Conservation (phyloP, 92 coral and sea anemone genomes). For the Palythoa grandis region DNA sequence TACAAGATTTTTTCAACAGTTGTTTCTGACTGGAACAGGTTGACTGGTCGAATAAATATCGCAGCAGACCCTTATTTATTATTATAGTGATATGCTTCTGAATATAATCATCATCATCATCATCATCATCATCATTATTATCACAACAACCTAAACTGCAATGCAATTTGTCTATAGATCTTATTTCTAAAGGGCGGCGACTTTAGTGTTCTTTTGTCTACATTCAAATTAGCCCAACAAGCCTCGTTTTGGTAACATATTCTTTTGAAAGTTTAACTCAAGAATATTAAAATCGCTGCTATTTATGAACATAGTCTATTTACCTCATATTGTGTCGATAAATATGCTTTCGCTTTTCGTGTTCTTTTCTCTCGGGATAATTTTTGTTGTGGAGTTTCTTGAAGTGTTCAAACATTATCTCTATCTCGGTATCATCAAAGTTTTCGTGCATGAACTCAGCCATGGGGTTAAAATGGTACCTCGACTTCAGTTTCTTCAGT, state of each 20-base stretch:
- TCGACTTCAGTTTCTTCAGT: constrained; percentile 71
- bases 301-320: background rate
- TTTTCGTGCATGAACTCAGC: constrained; percentile 93
- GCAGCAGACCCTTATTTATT: background rate
- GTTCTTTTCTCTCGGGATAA: constrained; percentile 61
- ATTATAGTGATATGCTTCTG: background rate
- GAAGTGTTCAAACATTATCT: constrained; percentile 71
- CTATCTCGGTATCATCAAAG: constrained; percentile 80
- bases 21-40: background rate
- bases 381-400: constrained; percentile 71
- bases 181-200: no score
- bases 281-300: no score
- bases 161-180: background rate
- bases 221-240: no score
- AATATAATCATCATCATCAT: no score
- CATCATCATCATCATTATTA: background rate
- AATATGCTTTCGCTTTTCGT: constrained; percentile 80
- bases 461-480: constrained; percentile 89
- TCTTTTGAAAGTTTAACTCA: no score
- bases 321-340: constrained; percentile 94
- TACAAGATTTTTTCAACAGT: no score
- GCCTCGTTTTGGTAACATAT: no score
- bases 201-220: no score
- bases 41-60: no score
- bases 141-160: background rate